Base-by-base conservation (phyloP, 2,797 vertebrate species). In the Picus viridis region DNA sequence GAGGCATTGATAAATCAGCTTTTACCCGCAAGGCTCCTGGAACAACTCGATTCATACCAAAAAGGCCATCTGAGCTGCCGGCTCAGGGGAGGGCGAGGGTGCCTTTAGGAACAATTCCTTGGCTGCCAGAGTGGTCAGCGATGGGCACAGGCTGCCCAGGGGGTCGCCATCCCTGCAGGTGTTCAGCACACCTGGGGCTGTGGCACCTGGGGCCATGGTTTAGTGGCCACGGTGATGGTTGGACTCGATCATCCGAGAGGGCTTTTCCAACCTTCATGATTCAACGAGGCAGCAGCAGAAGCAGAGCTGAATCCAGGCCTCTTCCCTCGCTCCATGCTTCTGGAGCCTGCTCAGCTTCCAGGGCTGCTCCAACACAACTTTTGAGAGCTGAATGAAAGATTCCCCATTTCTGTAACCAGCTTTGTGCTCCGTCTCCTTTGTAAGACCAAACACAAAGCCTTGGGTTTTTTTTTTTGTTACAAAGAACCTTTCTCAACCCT, bases 41-140 rank as follows among this genome's bases (percentile, higher is more conserved):
- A 53, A 39, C 27, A 8, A 2, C 27, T 9, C 59, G 1, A 9
- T 51, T 41, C 27, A 1, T 0, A 7, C 7, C 27, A 12, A n/a
- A 63, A 58, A 24, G 0, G 2, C 4, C 32, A 27, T 8, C 29
- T 1, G 53, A 41, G 77, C 53, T 17, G 34, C 22, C 67, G 6
- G 83, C 49, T 20, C 7, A 22, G 47, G 49, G 49, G 22, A 51
- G 49, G 23, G 49, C 12, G 7, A 23, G 49, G 49, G 12, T 51
- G 49, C 22, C 24, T 24, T 24, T 24, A 51, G 49, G 49, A 51
- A 51, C 23, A 12, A 13, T 23, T 51, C 24, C 22, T 51, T 23
- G 23, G 49, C 49, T 24, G 22, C 49, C 12, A 23, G 49, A 47
- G 18, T 19, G 9, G 45, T 20, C 19, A 47, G 45, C 11, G 49